A percentile compares a stretch with the other conserved stretches of the same genome.
These are phyloP conservation scores for Enoplolaimus lenunculus DNA, from an alignment of 2,888 invertebrate genomes.

Conservation along the genomic window DNA sequence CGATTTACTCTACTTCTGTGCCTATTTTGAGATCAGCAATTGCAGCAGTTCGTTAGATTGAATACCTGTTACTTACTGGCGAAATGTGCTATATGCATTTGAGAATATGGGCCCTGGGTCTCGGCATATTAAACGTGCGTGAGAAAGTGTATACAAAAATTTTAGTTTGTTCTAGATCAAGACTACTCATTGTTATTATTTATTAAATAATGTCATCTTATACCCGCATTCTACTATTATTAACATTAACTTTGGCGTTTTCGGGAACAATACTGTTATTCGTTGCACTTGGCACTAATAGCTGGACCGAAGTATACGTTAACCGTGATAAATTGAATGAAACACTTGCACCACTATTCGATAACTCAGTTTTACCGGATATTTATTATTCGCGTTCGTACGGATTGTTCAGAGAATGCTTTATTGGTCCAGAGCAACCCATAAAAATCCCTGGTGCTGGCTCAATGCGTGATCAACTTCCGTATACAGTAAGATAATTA, in stretches of 20 bases:
- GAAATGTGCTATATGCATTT: too few relatives aligned
- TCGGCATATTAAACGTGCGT: too few relatives aligned
- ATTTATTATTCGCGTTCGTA: constrained; percentile 79
- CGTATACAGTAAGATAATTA: not conserved
- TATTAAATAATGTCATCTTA: too few relatives aligned
- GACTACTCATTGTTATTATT: too few relatives aligned
- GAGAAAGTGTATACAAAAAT: too few relatives aligned
- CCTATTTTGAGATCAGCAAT: too few relatives aligned
- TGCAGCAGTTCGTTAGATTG: too few relatives aligned
- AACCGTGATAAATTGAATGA: not conserved
- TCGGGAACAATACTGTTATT: not conserved
- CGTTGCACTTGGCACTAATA: not conserved
- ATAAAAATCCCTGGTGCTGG: not conserved
- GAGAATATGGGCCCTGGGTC: too few relatives aligned
- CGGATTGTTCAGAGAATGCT: constrained; percentile 82
- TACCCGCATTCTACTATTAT: not conserved
- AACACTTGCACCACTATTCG: not conserved
- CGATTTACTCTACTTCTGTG: too few relatives aligned
- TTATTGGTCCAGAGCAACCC: constrained; percentile 64
- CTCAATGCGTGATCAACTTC: not conserved
- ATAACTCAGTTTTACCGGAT: not conserved
- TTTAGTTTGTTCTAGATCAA: too few relatives aligned
- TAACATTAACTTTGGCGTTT: not conserved
- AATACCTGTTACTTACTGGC: too few relatives aligned
- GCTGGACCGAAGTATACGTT: not conserved